A percentile compares a stretch with the other conserved stretches of the same genome.
These are phyloP conservation scores for Hyppa rectilinea DNA, from an alignment of 2,888 invertebrate species.

Conservation along the genomic window DNA sequence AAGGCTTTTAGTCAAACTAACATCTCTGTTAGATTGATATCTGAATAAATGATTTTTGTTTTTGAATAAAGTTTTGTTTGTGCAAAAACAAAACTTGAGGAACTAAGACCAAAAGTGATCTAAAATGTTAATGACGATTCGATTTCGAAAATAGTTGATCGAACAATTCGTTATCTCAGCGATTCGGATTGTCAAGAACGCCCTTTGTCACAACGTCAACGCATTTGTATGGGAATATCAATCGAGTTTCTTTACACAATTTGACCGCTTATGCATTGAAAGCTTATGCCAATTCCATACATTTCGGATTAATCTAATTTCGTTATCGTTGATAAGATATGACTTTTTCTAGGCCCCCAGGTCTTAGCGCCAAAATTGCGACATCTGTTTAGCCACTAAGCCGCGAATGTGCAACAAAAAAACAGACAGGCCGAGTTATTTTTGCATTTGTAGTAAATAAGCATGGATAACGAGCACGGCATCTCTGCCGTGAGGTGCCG, in stretches of 20 bases:
- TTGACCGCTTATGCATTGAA: too few relatives aligned
- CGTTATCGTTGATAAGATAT: too few relatives aligned
- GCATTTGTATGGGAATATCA: too few relatives aligned
- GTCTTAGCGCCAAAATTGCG: too few relatives aligned
- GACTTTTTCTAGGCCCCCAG: too few relatives aligned
- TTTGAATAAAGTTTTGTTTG: not conserved
- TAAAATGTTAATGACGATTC: not conserved
- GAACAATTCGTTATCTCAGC: too few relatives aligned
- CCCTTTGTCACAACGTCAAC: too few relatives aligned
- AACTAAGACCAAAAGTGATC: not conserved
- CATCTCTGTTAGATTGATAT: not conserved
- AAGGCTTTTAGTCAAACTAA: not conserved
- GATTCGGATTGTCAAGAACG: too few relatives aligned
- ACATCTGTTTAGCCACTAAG: not conserved
- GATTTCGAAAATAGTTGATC: too few relatives aligned
- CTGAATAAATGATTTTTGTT: not conserved
- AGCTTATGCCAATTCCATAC: too few relatives aligned
- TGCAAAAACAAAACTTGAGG: not conserved
- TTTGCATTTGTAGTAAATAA: not conserved
- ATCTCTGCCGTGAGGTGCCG: slow-evolving; percentile 1
- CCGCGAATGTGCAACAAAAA: not conserved
- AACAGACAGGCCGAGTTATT: not conserved
- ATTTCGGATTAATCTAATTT: too few relatives aligned
- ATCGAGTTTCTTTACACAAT: too few relatives aligned
- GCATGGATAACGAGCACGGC: not conserved